These are phyloP conservation scores for Odontocolon sp. DNA, from an alignment of 2,888 invertebrate species.

Conservation along the genomic window DNA sequence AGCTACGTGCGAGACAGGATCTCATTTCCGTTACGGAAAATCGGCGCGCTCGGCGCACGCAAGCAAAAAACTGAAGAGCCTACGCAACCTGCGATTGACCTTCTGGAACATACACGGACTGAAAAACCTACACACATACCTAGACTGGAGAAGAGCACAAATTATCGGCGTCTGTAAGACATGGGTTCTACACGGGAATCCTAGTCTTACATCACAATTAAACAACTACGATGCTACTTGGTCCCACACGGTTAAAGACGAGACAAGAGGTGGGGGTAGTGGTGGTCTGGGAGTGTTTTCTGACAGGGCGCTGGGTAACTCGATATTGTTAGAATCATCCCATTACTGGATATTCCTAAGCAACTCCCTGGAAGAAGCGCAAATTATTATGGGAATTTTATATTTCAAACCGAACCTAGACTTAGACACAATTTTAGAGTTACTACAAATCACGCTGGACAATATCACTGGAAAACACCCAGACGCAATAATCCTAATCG, in stretches of 20 bases:
- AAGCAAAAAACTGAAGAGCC: no score
- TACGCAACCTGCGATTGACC: not conserved
- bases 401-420: conserved; percentile 1
- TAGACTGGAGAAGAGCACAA: not conserved
- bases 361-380: no score
- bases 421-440: not conserved
- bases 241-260: not conserved
- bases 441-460: not conserved
- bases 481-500: not conserved
- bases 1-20: no score
- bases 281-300: not conserved
- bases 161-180: not conserved
- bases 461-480: not conserved
- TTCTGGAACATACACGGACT: not conserved
- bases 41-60: no score
- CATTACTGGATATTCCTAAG: no score
- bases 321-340: no score
- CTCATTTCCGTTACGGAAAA: no score
- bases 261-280: not conserved
- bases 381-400: no score
- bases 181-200: not conserved
- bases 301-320: no score
- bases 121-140: not conserved
- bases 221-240: not conserved
- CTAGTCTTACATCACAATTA: not conserved